Base-by-base conservation (phyloP, 2,888 invertebrate genomes). In the Lagria hirta region DNA sequence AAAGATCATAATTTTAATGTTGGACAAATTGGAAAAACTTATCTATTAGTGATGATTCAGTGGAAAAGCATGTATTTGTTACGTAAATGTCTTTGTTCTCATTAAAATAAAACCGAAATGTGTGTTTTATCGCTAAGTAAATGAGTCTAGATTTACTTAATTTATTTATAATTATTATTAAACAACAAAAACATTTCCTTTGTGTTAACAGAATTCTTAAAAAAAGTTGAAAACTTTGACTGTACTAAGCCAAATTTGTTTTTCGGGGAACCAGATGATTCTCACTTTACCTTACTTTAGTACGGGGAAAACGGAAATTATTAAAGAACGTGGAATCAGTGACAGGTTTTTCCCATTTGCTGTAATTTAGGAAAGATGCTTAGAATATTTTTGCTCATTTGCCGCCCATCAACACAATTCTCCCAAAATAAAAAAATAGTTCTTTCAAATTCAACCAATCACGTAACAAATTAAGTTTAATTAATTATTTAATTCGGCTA, bases 361-460 rank as follows among this genome's bases (percentile, higher is more conserved):
- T 43, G 44, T 66, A 51, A 4, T 8, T 46, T 49, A 36, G 74
- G 69, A 38, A 75, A 71, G 2, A 73, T 73, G 15, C 77, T 76
- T 20, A n/a, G 75, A 73, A 66, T 81, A 81, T 2, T 76, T 66
- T 43, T 79, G 79, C 7, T 83, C 83, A 1, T 82, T 82, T 37
- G 83, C 81, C 2, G 83, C 82, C 64, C n/a, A n/a, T n/a, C n/a
- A n/a, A n/a, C n/a, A n/a, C n/a, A n/a, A n/a, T n/a, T n/a, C n/a
- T n/a, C n/a, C n/a, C n/a, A n/a, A n/a, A n/a, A n/a, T n/a, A n/a
- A n/a, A n/a, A n/a, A n/a, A n/a, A n/a, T n/a, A n/a, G n/a, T n/a
- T n/a, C n/a, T n/a, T n/a, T n/a, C n/a, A n/a, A n/a, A n/a, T n/a
- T n/a, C n/a, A n/a, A n/a, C n/a, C n/a, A n/a, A n/a, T n/a, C n/a